phyloP scores from a whole-genome alignment of 1,140 invertebrate genomes.

The Aphis craccivora region DNA sequence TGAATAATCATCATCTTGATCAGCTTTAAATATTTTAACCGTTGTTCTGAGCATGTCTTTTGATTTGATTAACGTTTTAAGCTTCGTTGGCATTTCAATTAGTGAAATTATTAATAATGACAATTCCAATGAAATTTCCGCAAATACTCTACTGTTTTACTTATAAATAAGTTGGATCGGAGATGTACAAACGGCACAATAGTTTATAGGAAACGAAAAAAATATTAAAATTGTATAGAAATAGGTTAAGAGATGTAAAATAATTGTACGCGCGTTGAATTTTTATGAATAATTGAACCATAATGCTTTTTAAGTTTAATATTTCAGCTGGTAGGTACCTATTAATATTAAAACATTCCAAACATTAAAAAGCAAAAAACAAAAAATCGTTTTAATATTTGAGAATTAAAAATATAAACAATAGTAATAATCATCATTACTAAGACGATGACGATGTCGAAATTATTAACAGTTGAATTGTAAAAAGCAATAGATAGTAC shows the following conservation, averaged over 20 bases:
- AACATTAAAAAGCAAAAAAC: neutral
- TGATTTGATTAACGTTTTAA: conserved; percentile 41
- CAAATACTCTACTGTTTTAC: neutral
- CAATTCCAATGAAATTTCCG: neutral
- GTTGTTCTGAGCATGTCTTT: neutral
- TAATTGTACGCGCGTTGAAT: neutral
- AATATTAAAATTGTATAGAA: conserved; percentile 10
- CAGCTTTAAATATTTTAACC: conserved; percentile 45
- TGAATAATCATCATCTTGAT: conserved; percentile 48
- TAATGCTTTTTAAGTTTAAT: neutral
- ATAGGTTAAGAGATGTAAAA: neutral
- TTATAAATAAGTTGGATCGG: neutral
- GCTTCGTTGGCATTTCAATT: conserved; percentile 23
- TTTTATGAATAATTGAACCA: conserved; percentile 12
- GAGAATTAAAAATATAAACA: neutral
- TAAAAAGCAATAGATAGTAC: neutral
- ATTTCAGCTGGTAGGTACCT: neutral
- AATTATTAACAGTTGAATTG: neutral
- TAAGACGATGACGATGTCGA: neutral
- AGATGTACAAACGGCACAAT: neutral
- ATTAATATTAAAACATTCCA: neutral
- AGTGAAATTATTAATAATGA: neutral
- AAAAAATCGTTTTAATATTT: neutral
- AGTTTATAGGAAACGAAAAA: neutral
- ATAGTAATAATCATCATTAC: neutral